A percentile compares a stretch with the other conserved stretches of the same genome.
Evolutionary conservation across 30 jellyfish, hydroid and myxozoan species (phyloP).

Genomic region (Nemopilema nomurai): DNA sequence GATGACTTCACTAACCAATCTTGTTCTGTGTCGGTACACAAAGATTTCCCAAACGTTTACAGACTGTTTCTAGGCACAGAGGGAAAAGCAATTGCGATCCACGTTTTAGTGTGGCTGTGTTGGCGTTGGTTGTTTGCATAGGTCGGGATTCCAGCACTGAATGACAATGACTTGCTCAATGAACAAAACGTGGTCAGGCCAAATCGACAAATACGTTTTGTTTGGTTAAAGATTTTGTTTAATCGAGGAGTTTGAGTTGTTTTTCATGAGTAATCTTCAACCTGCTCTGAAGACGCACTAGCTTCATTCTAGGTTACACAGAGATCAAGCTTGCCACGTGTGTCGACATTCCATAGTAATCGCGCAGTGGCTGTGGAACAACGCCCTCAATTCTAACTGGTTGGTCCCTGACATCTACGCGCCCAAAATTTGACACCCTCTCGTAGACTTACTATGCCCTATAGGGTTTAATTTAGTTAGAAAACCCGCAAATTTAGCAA

Average conservation of each 20-base stretch:
- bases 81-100: slow-evolving; percentile 40
- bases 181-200: slow-evolving; percentile 54
- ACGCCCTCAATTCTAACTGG: neutral
- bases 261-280: slow-evolving; percentile 31
- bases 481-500: no score
- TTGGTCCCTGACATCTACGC: neutral
- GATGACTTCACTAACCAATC: neutral
- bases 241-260: slow-evolving; percentile 45
- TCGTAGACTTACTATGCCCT: neutral
- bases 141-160: slow-evolving; percentile 46
- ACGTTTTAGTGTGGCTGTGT: slow-evolving; percentile 45
- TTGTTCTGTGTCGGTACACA: neutral
- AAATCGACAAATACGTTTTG: slow-evolving; percentile 38
- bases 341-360: neutral
- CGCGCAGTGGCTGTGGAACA: neutral
- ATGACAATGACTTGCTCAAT: slow-evolving; percentile 38
- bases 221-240: slow-evolving; percentile 48
- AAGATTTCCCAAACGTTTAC: slow-evolving; percentile 11
- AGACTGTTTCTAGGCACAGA: slow-evolving; percentile 3
- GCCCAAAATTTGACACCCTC: neutral
- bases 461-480: no score
- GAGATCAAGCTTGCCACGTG: slow-evolving; percentile 4
- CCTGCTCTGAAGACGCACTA: neutral
- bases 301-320: neutral
- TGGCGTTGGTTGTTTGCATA: slow-evolving; percentile 33